These are phyloP conservation scores for Caenorhabditis brenneri DNA, from an alignment of 1,140 invertebrate genomes.

Conservation along the genomic window DNA sequence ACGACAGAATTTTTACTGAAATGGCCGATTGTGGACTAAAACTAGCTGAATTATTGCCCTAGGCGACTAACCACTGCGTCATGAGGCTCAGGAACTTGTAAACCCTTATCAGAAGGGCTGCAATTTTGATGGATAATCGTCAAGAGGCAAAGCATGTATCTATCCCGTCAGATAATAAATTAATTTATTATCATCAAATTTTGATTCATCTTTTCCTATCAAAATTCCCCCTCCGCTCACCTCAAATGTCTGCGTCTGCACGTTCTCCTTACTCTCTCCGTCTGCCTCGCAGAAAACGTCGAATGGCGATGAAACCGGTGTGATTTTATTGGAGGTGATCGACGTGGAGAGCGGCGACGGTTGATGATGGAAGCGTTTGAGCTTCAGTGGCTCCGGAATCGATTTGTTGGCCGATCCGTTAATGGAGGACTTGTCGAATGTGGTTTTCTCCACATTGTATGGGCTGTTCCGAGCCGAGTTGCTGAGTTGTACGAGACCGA, in stretches of 20 bases:
- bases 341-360: not conserved
- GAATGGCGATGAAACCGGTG: not conserved
- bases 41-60: too few species aligned
- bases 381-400: not conserved
- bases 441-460: not conserved
- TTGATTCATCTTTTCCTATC: too few species aligned
- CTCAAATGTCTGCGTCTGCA: slow-evolving; percentile 22
- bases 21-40: too few species aligned
- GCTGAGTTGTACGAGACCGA: slow-evolving; percentile 1
- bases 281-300: not conserved
- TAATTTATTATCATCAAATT: not conserved
- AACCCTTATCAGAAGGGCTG: not conserved
- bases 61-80: not conserved
- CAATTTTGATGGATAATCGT: not conserved
- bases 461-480: slow-evolving; percentile 30
- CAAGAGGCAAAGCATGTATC: not conserved
- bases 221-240: too few species aligned
- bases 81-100: too few species aligned
- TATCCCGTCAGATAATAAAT: not conserved
- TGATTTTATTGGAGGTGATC: not conserved
- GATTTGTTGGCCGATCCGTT: too few species aligned
- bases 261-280: not conserved
- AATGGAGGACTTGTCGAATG: not conserved
- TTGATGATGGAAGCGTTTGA: not conserved
- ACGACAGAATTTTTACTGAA: too few species aligned